Base-by-base conservation (phyloP, 1,140 invertebrate species). In the Trichonephila clavipes region DNA sequence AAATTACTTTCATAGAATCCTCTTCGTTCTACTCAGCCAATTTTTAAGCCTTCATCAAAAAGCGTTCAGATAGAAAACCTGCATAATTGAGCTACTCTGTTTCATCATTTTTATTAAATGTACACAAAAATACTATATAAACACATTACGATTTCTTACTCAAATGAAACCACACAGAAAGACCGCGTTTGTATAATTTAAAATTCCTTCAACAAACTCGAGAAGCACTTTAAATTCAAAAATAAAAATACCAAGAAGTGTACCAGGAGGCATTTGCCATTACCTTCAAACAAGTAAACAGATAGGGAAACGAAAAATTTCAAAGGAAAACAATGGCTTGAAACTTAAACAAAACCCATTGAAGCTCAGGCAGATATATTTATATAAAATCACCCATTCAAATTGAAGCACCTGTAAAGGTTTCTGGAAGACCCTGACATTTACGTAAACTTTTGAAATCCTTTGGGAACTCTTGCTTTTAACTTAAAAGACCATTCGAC, bases 341-440 rank as follows among this genome's bases (percentile, higher is more conserved):
- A 90, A 90, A 64, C 77, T 83, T 83, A 28, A 90, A 83, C 59
- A 90, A 90, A 90, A 77, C 24, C 72, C 59, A 90, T 64, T 90
- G 51, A 82, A 83, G 77, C 18, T 83, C 19, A 64, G 72, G 5
- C 24, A 89, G 40, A 18, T 34, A 40, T 58, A 77, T 83, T 59
- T 28, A 69, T 28, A 58, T 28, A 59, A 64, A 90, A 90, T 34
- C 66, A 18, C 16, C 34, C 77, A 28, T 90, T 21, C n/a, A 62
- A 64, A 82, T 28, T 12, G 51, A 64, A 81, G 89, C 19, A 90
- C 58, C 89, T 90, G 59, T 64, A 58, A 64, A 83, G 21, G 72
- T n/a, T 61, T 51, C 18, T 90, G 24, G 61, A 64, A 83, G 61
- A 62, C 58, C 5, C n/a, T 77, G 1, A 18, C 72, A 82, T 82